These are phyloP conservation scores for Rhinolophus sinicus DNA, from an alignment of 2,113 vertebrate genomes.

Conservation along the genomic window DNA sequence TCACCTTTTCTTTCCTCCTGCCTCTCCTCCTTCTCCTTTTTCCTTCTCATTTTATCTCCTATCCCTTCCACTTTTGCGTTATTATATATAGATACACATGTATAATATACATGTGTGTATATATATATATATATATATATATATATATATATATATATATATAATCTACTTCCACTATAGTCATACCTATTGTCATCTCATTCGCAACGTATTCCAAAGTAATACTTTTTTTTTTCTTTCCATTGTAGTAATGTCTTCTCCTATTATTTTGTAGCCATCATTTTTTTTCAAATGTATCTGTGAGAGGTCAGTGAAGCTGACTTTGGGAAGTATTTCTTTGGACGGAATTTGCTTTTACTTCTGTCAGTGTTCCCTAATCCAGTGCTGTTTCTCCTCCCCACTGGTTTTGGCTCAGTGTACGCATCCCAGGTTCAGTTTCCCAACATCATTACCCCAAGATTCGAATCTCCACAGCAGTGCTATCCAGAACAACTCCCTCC, in stretches of 20 bases:
- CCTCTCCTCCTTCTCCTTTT: not conserved
- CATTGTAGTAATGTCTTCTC: not conserved
- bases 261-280: not conserved
- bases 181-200: not conserved
- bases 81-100: not conserved
- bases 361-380: not conserved
- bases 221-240: not conserved
- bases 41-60: not conserved
- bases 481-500: fast-evolving
- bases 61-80: not conserved
- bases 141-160: not conserved
- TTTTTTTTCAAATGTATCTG: not conserved
- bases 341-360: not conserved
- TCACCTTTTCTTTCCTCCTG: not conserved
- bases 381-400: not conserved
- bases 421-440: not conserved
- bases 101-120: too few species aligned
- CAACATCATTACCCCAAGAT: fast-evolving
- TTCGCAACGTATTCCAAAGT: not conserved
- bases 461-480: not conserved
- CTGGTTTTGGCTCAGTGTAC: not conserved
- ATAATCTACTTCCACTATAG: not conserved
- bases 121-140: not conserved
- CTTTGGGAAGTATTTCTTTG: not conserved
- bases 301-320: not conserved